Base-by-base conservation (phyloP, 2,797 vertebrate genomes). In the Argya squamiceps region DNA sequence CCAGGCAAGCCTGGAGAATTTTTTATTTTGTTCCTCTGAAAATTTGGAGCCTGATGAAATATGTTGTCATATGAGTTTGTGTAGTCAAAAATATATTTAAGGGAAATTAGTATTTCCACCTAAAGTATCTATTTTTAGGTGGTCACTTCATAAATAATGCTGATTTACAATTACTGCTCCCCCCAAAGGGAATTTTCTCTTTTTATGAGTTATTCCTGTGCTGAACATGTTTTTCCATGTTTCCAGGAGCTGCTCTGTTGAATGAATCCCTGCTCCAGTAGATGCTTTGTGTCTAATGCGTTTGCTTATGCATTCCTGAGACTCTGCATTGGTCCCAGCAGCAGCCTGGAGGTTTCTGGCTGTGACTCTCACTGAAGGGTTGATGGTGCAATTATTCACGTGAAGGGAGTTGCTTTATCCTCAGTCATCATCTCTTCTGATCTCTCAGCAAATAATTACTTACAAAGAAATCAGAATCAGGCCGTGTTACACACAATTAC, bases 241-340 rank as follows among this genome's bases (percentile, higher is more conserved):
- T 92, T 89, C 76, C 83, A 94, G 84, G 90, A 64, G 55, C 63
- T 81, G 63, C 59, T 86, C 18, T 83, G 62, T 55, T 58, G 46
- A 59, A 85, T 37, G 53, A 88, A 29, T 91, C 41, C 0, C 68
- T 92, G 89, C 75, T 83, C 69, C 91, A 55, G 63, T 76, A 79
- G 59, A 55, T 47, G 41, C 47, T 75, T 83, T 86, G 79, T 92
- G 79, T 19, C 79, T 93, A 46, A 81, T 46, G 76, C 8, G 0
- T 89, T 94, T 91, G 75, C 69, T 82, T 88, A 10, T 44, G 82
- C 92, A 89, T 93, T 96, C 87, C 91, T 93, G 93, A 89, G 79
- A 30, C 55, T 80, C 65, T 27, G 5, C 46, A 43, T 52, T 84
- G 69, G 62, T 58, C 79, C 73, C 91, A 81, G 84, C 76, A 84